phyloP scores from a whole-genome alignment of 2,113 vertebrate species.

The Entelurus aequoreus region DNA sequence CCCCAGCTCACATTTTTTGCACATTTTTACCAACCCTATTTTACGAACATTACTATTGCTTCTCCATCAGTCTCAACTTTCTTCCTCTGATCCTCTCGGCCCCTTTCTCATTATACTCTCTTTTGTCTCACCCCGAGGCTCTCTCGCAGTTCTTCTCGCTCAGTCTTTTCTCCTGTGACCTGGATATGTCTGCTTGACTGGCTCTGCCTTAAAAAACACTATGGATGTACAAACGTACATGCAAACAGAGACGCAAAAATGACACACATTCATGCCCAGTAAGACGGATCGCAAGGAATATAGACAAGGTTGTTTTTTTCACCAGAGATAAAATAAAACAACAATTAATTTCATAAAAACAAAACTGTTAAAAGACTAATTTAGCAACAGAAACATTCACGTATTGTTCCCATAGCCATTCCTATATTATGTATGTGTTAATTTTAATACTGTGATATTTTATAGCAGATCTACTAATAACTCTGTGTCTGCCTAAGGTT shows the following conservation, averaged over 20 bases:
- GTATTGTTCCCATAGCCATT: too few species aligned
- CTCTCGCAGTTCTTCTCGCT: conserved; percentile 14
- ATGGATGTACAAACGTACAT: conserved; percentile 39
- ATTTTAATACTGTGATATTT: too few species aligned
- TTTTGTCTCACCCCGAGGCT: conserved; percentile 12
- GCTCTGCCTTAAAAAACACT: conserved; percentile 56
- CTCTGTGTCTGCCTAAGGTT: too few species aligned
- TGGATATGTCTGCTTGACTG: conserved; percentile 66
- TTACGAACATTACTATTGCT: conserved; percentile 14
- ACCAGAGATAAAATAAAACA: too few species aligned
- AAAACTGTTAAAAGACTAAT: too few species aligned
- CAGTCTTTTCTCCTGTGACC: conserved; percentile 65
- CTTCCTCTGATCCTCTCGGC: conserved; percentile 25
- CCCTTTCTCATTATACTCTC: not conserved
- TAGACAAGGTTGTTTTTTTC: not conserved
- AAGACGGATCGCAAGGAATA: conserved; percentile 18
- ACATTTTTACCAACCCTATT: conserved; percentile 20
- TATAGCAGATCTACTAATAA: too few species aligned
- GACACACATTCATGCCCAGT: conserved; percentile 12
- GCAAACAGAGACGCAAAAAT: conserved; percentile 27
- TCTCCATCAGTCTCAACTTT: conserved; percentile 16
- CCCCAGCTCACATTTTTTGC: not conserved
- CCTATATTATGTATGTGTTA: too few species aligned
- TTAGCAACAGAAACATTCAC: too few species aligned
- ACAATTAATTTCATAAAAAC: too few species aligned